Evolutionary conservation across 1,140 invertebrate genomes (phyloP).

Genomic region (Chironomus striatipennis): DNA sequence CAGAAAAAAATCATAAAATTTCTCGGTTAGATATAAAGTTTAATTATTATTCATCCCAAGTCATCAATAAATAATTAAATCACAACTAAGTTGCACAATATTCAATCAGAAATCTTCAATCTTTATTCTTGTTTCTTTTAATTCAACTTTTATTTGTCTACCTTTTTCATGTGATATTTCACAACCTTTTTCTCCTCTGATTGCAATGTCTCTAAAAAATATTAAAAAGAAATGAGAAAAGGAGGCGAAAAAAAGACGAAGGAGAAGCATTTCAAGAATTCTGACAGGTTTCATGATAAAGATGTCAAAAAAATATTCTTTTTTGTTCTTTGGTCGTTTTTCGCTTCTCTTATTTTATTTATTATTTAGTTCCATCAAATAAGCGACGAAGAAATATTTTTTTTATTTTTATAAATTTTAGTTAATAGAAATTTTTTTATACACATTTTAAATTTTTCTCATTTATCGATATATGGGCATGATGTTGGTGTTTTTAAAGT

Average conservation of each 20-base stretch:
- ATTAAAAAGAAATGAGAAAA: not conserved
- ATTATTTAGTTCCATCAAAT: not conserved
- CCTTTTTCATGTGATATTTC: too few relatives aligned
- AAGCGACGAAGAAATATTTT: not conserved
- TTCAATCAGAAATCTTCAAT: too few relatives aligned
- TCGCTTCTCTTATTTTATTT: not conserved
- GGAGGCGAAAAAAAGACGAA: not conserved
- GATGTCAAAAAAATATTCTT: constrained; percentile 8
- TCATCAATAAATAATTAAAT: too few relatives aligned
- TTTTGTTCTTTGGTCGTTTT: not conserved
- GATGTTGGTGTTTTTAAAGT: constrained; percentile 2
- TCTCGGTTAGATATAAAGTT: too few relatives aligned
- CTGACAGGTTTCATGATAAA: constrained; percentile 23
- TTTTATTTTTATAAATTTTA: not conserved
- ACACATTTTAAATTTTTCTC: not conserved
- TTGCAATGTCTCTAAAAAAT: too few relatives aligned
- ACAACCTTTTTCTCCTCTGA: too few relatives aligned
- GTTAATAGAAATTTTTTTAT: not conserved
- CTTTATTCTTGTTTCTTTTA: too few relatives aligned
- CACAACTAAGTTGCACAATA: too few relatives aligned
- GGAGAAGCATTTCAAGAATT: constrained; percentile 4
- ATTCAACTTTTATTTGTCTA: too few relatives aligned
- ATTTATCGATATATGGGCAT: not conserved
- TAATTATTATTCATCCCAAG: too few relatives aligned
- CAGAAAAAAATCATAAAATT: too few relatives aligned